phyloP scores from a whole-genome alignment of 2,888 invertebrate genomes.

The Branchellion lobata region DNA sequence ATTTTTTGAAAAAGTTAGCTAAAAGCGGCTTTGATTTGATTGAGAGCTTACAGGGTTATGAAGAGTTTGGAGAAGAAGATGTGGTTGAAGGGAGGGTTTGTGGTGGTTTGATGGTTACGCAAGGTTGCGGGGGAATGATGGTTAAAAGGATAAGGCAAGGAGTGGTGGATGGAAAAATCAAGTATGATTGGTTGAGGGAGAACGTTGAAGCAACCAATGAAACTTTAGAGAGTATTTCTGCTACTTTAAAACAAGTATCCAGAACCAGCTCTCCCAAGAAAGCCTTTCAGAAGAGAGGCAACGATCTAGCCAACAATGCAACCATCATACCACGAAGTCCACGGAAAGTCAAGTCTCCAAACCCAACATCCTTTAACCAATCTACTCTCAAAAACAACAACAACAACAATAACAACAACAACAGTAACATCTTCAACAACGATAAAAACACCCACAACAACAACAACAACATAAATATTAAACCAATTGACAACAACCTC shows the following conservation, averaged over 20 bases:
- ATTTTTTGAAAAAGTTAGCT: constrained; percentile 21
- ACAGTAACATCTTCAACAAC: too few relatives aligned
- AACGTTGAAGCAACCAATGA: background rate
- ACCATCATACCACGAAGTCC: background rate
- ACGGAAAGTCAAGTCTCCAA: background rate
- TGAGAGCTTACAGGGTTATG: background rate
- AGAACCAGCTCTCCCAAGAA: background rate
- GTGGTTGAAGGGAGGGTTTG: constrained; percentile 1
- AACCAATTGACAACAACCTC: too few relatives aligned
- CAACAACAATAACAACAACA: too few relatives aligned
- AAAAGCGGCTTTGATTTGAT: constrained; percentile 20
- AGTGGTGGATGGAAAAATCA: background rate
- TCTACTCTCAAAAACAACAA: too few relatives aligned
- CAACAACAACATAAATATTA: background rate
- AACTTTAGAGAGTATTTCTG: background rate
- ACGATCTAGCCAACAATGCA: background rate
- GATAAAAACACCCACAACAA: too few relatives aligned
- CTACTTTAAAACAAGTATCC: too few relatives aligned
- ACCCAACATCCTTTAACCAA: too few relatives aligned
- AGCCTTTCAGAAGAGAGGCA: background rate
- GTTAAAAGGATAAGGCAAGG: background rate
- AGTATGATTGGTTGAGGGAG: constrained; percentile 6
- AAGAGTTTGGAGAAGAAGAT: background rate
- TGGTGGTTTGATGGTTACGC: background rate
- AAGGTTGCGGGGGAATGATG: background rate